Evolutionary conservation across 2,797 vertebrate genomes (phyloP).

Genomic region (Channallabes apus): DNA sequence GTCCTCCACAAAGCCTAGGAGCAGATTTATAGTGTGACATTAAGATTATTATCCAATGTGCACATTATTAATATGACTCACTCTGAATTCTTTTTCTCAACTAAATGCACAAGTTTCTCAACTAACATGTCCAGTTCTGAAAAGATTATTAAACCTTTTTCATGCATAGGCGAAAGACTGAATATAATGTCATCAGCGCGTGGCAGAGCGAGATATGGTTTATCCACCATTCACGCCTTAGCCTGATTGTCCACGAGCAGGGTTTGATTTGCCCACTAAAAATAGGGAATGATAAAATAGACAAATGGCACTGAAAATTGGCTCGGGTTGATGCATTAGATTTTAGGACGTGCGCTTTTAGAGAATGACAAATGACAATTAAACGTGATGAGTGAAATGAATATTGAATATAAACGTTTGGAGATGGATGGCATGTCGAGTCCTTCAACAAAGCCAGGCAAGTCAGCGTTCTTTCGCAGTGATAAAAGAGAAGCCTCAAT

Average conservation of each 20-base stretch:
- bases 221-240: constrained; percentile 22
- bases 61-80: constrained; percentile 43
- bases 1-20: constrained; percentile 10
- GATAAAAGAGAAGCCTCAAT: constrained; percentile 41
- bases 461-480: constrained; percentile 29
- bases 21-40: constrained; percentile 35
- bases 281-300: constrained; percentile 48
- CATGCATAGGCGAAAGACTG: constrained; percentile 27
- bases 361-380: constrained; percentile 57
- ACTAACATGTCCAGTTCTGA: constrained; percentile 33
- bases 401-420: constrained; percentile 47
- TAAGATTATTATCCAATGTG: constrained; percentile 37
- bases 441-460: constrained; percentile 42
- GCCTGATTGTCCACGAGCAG: constrained; percentile 40
- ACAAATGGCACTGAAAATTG: constrained; percentile 51
- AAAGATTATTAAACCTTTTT: constrained; percentile 35
- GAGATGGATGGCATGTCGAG: constrained; percentile 41
- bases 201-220: constrained; percentile 38
- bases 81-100: constrained; percentile 33
- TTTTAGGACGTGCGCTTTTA: constrained; percentile 46
- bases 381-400: constrained; percentile 53
- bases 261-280: constrained; percentile 43
- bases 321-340: constrained; percentile 42
- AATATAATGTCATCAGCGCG: constrained; percentile 41
- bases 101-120: constrained; percentile 1